These are phyloP conservation scores for Orthosia cruda DNA, from an alignment of 2,888 invertebrate genomes.

Conservation along the genomic window DNA sequence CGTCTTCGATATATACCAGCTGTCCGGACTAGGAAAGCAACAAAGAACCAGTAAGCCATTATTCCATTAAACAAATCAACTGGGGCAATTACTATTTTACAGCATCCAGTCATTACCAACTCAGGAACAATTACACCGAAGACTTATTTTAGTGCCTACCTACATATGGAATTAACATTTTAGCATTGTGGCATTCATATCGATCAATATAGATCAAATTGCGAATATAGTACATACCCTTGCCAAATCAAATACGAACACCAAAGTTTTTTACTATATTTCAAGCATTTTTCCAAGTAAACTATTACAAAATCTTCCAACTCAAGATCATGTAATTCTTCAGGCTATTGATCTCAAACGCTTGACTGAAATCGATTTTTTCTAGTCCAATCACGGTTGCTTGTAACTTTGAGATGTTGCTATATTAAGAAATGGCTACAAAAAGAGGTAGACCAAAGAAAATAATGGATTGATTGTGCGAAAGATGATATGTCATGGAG, in stretches of 20 bases:
- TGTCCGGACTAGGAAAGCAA: not conserved
- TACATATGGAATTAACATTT: not conserved
- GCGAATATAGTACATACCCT: not conserved
- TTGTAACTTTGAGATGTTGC: conserved; percentile 20
- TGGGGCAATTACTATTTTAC: conserved; percentile 43
- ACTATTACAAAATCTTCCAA: conserved; percentile 3
- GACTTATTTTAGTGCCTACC: conserved; percentile 5
- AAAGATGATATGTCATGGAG: not conserved
- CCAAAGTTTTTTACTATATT: not conserved
- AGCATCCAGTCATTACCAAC: conserved; percentile 36
- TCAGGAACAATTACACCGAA: conserved; percentile 26
- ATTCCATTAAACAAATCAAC: conserved; percentile 35
- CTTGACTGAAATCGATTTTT: conserved; percentile 43
- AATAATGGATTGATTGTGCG: not conserved
- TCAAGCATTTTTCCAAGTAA: not conserved
- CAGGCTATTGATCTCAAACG: conserved; percentile 44
- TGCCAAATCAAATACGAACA: not conserved
- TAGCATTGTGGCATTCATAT: no score
- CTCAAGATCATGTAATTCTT: conserved; percentile 26
- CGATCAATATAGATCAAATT: not conserved
- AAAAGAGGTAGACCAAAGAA: not conserved
- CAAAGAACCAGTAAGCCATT: conserved; percentile 26
- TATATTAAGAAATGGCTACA: conserved; percentile 10
- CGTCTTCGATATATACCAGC: not conserved
- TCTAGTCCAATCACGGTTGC: conserved; percentile 1